Conservation (phyloP, 2,888 invertebrate species). For the Leptopilina drosophilae region DNA sequence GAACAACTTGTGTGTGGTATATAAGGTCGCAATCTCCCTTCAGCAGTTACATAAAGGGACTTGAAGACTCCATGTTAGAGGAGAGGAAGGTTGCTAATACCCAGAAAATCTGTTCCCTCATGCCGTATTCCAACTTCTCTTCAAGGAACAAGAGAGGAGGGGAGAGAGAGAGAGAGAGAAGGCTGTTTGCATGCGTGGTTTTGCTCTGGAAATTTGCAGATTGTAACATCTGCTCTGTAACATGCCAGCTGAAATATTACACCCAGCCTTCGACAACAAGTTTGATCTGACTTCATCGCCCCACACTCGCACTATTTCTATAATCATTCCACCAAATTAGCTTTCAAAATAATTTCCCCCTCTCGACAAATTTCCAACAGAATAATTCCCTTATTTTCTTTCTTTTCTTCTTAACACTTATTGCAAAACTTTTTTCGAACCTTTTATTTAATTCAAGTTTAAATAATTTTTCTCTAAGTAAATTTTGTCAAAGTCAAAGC, state of each 20-base stretch:
- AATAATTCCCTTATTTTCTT: too few relatives aligned
- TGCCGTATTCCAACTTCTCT: slow-evolving; percentile 37
- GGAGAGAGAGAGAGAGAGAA: not conserved
- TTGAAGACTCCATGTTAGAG: slow-evolving; percentile 31
- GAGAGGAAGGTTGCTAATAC: slow-evolving; percentile 36
- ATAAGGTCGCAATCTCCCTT: slow-evolving; percentile 30
- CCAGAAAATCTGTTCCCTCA: slow-evolving; percentile 41
- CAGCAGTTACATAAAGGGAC: slow-evolving; percentile 11
- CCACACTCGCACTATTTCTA: not conserved
- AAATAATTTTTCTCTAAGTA: too few relatives aligned
- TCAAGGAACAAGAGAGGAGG: not conserved
- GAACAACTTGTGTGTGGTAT: slow-evolving; percentile 4
- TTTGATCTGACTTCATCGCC: slow-evolving; percentile 30
- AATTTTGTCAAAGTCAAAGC: too few relatives aligned
- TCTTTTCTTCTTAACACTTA: too few relatives aligned
- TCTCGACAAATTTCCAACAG: not conserved
- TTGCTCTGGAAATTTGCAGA: slow-evolving; percentile 33
- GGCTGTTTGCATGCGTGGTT: slow-evolving; percentile 36
- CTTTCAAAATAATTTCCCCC: not conserved
- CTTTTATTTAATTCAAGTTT: too few relatives aligned
- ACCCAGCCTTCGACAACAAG: slow-evolving; percentile 18
- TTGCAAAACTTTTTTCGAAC: too few relatives aligned
- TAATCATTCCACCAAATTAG: not conserved
- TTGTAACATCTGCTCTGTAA: slow-evolving; percentile 39
- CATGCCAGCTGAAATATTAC: slow-evolving; percentile 32